Base-by-base conservation (phyloP, 2,888 invertebrate species). In the Pandemis cinnamomeana region DNA sequence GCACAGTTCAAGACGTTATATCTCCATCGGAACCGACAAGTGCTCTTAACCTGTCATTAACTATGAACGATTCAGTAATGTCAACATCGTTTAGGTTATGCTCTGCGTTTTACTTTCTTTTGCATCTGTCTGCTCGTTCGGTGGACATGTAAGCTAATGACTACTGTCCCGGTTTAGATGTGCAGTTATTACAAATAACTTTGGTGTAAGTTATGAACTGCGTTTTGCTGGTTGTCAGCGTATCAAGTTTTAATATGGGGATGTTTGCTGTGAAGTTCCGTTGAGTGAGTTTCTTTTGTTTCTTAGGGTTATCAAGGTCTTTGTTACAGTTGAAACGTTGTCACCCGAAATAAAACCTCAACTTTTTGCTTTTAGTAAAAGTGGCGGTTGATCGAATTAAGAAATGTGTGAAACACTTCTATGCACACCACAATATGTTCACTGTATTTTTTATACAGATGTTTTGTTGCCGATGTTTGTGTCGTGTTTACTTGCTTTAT, bases 111-210 rank as follows among this genome's bases (percentile, higher is more conserved):
- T 74, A 53, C 64, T 73, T 70, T 70, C 58, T 63, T 36, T 73
- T 71, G 61, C 66, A 20, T 60, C 60, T 55, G 73, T 74, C 73
- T 55, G 15, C 27, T 58, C 44, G 67, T 13, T 10, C 63, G 58
- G 73, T 53, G 15, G 51, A 62, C 48, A 51, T 58, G 46, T 60
- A 63, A 63, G 72, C 67, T 74, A 71, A 74, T 71, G 74, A 53
- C 51, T 36, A 66, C 42, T 70, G 70, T 62, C 71, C 70, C 70
- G 74, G 71, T 74, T 74, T 62, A 71, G 67, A 70, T 71, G 73
- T 61, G 73, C 74, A 74, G 70, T 66, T 74, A 71, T 71, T 71
- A 74, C 71, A 60, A 72, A 72, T 68, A 67, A 68, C 55, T 73
- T 73, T 60, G 58, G 55, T 69, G 41, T 63, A 48, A 42, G 53